Percentiles rank a stretch among this genome's conserved stretches.
Conservation (phyloP, 1,140 invertebrate genomes). For the Patella vulgata region DNA sequence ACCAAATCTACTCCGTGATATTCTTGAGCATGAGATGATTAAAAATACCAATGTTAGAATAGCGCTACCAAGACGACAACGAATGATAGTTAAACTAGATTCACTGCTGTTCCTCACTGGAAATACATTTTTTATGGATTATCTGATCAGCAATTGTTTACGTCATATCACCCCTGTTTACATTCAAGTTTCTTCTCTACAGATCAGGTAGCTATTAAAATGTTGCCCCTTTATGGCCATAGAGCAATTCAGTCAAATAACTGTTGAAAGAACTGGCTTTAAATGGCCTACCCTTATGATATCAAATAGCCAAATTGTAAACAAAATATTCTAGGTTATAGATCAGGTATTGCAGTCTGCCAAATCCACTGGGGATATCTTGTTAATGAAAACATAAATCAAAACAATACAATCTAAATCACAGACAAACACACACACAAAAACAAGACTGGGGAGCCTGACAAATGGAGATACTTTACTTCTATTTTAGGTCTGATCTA, state of each 20-base stretch:
- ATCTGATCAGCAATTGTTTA: constrained; percentile 48
- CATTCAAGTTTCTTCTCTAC: constrained; percentile 41
- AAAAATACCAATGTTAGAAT: constrained; percentile 32
- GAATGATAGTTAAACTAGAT: constrained; percentile 47
- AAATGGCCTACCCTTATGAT: neutral
- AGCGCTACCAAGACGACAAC: constrained; percentile 44
- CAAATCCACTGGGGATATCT: no score
- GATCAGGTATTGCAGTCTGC: no score
- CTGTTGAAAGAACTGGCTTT: neutral
- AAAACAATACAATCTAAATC: no score
- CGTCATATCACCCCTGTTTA: constrained; percentile 39
- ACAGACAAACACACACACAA: no score
- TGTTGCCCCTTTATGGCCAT: no score
- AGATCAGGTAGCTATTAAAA: constrained; percentile 52
- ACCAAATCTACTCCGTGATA: constrained; percentile 37
- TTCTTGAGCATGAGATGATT: constrained; percentile 38
- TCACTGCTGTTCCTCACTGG: constrained; percentile 37
- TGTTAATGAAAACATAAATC: no score
- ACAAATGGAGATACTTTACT: no score
- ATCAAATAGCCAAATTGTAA: neutral
- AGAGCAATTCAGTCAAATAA: no score
- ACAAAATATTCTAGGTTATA: no score
- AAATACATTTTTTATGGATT: constrained; percentile 50
- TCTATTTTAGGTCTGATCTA: constrained; percentile 42
- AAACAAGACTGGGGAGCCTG: no score